Evolutionary conservation across 2,797 vertebrate species (phyloP), one percentile per base, ranked within the genome.

Genomic region (Enteromius trimaculatus): DNA sequence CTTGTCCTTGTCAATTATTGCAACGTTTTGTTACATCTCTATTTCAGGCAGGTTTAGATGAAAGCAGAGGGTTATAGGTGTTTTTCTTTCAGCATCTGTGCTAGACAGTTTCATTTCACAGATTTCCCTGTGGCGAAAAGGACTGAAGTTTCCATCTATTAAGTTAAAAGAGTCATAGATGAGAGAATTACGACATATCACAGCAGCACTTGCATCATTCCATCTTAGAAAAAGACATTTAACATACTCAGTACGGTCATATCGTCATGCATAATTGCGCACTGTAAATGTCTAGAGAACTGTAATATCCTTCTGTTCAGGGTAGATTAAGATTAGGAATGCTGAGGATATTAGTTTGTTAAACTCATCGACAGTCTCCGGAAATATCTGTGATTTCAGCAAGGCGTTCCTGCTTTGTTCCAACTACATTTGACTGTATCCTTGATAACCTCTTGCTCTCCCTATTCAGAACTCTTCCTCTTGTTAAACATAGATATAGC

Each of bases 361-460:
- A 72, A 64, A 62, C 79, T 51, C 75, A 58, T 71, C 26, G 39
- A 69, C 29, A 60, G 23, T 82, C 60, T 79, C 80, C 39, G 84
- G 80, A 88, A 87, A 81, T 86, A 72, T 76, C 62, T 88, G 26
- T 84, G 79, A 82, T 74, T 84, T 62, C 53, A 84, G 47, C 34
- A 34, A 85, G 83, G 82, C 60, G 19, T 84, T 77, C 74, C 88
- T 84, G 71, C 16, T 37, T 11, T 74, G 74, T 81, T 71, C 85
- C 72, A 81, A 65, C 17, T 58, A 37, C 76, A 70, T 84, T 70
- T 84, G 31, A 82, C 74, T 26, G 42, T 21, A 51, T 69, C 62
- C 49, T 23, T 79, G 84, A 87, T 88, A 88, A 86, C 84, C 84
- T 83, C 23, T 84, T 79, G 51, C 34, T 76, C 83, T 72, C n/a